These are phyloP conservation scores for Rhodophaea formosa DNA, from an alignment of 2,888 invertebrate species.

Conservation along the genomic window DNA sequence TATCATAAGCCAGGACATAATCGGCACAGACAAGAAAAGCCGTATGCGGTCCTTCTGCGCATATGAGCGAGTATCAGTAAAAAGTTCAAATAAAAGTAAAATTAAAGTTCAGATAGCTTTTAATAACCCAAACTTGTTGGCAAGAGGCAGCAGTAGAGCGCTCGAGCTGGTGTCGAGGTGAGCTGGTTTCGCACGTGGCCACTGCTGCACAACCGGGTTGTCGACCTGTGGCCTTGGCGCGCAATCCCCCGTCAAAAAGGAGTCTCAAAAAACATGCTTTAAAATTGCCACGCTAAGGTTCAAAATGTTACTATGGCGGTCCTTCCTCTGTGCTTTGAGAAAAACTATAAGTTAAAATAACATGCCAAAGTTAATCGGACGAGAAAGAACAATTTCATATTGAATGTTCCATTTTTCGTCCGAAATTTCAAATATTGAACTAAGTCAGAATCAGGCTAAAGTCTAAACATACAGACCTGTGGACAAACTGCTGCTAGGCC, in stretches of 20 bases:
- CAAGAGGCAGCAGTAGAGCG: constrained; percentile 24
- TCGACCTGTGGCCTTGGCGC: constrained; percentile 72
- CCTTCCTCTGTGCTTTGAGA: not conserved
- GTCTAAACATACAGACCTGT: too few relatives aligned
- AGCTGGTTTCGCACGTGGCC: constrained; percentile 71
- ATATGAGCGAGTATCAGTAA: too few relatives aligned
- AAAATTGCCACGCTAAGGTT: constrained; percentile 19
- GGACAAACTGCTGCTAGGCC: not conserved
- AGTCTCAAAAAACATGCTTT: constrained; percentile 41
- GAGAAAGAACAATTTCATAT: not conserved
- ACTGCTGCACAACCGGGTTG: constrained; percentile 60
- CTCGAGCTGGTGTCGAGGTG: constrained; percentile 52
- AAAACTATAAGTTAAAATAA: constrained; percentile 15
- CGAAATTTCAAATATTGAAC: not conserved
- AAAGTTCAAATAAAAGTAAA: too few relatives aligned
- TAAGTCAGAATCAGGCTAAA: not conserved
- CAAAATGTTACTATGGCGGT: not conserved
- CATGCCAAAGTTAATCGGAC: constrained; percentile 2
- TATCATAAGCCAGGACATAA: not conserved
- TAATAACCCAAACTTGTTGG: not conserved
- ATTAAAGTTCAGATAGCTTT: too few relatives aligned
- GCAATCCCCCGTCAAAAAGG: constrained; percentile 46
- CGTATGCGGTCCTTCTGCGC: too few relatives aligned
- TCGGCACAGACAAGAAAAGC: not conserved
- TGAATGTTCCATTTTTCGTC: not conserved